Evolutionary conservation across 1,140 invertebrate genomes (phyloP), one percentile per base, ranked within the genome.

Genomic region (Drosophila suzukii): DNA sequence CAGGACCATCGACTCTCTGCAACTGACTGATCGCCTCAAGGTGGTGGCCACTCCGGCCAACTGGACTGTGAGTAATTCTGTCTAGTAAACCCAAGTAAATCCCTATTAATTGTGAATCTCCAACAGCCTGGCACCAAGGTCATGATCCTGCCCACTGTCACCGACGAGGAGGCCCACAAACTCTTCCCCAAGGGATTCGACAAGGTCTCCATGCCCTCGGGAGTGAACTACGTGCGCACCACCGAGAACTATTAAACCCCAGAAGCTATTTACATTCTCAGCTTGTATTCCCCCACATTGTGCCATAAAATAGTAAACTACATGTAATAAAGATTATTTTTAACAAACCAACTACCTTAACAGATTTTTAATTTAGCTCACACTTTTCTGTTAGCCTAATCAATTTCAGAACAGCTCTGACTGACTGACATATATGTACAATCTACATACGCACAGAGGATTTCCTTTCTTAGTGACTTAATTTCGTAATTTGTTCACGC

Each of bases 1-100:
- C 34, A 94, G 98, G 60, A 95, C 96, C 6, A 94, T 98, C 63
- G 97, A 98, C 93, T 97, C 97, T 93, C 98, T 53, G 6, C 97
- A 98, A 93, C 92, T 98, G 39, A 96, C 96, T 10, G 95, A 96
- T 58, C 94, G 93, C 49, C 93, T 92, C 44, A 95, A 96, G 73
- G 94, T 97, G 78, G 95, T 97, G 27, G 95, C 94, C 7, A 98
- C 97, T 0, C 97, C 97, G 13, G 97, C 95, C 27, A 96, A 98
- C 89, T 98, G 97, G 97, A 93, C 94, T 91, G 96, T 97, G 93
- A 93, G 94, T 55, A 4, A 11, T 5, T 6, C 20, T 12, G 5
- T 97, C 5, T 20, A 11, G 0, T 20, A 3, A 20, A 15, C 24
- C n/a, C 6, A 4, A 51, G 7, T 5, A 11, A 98, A 92, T 92